Base-by-base conservation (phyloP, 2,888 invertebrate species). In the Hypolimnas misippus region DNA sequence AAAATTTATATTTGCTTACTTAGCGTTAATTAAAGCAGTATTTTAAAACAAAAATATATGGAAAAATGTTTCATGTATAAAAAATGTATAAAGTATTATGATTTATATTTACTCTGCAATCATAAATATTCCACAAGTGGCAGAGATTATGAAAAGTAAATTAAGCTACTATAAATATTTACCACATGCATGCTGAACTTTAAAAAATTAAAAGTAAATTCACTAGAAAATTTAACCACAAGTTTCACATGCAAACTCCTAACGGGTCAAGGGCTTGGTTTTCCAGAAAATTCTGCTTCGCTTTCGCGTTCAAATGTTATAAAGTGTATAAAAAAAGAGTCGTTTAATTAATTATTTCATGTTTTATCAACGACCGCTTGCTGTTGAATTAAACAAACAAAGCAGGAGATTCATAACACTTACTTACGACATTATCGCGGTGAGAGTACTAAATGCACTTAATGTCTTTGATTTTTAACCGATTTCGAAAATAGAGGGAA, bases 191-290 rank as follows among this genome's bases (percentile, higher is more conserved):
- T 17, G 8, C 5, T 16, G 42, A 17, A 42, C 17, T 42, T 17
- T 3, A 17, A 17, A 42, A 17, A 16, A 14, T 40, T 14, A 42
- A 42, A 42, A 16, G 3, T 17, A 6, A 7, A 42, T 7, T 7
- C 16, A n/a, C 17, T 3, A 8, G 6, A 17, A 42, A 42, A 1
- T 42, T 42, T 5, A 17, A 12, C 7, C 17, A 16, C 42, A 6
- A 42, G 16, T 16, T 42, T 42, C 19, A 21, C 40, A 54, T 38
- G 53, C 53, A 12, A 53, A 21, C 7, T 21, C 14, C 54, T 40
- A 25, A 21, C 25, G 21, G 54, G 40, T 40, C 54, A 54, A 40
- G 54, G 54, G 12, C n/a, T 53, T 21, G 33, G 29, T 14, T 14
- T 38, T 38, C n/a, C 35, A 38, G 33, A 38, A 54, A 12, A 38